A percentile compares a stretch with the other conserved stretches of the same genome.
phyloP scores from a whole-genome alignment of 2,888 invertebrate genomes.

The Noctua janthina region DNA sequence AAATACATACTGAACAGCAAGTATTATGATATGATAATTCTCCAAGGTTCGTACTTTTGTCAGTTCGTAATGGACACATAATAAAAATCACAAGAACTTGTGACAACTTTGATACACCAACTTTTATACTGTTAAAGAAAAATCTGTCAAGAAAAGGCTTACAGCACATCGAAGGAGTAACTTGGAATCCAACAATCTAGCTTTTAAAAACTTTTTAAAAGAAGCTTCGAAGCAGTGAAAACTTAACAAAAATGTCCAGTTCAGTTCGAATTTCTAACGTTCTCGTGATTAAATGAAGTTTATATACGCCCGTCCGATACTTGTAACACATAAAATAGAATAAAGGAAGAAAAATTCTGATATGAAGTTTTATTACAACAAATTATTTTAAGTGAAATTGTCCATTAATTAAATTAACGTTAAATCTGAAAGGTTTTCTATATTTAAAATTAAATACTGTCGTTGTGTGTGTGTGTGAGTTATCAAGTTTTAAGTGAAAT shows the following conservation, averaged over 20 bases:
- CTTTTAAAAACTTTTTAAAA: slow-evolving; percentile 48
- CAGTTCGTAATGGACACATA: neutral
- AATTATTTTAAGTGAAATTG: neutral
- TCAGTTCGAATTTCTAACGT: slow-evolving; percentile 27
- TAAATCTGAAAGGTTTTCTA: neutral
- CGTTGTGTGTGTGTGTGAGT: no score
- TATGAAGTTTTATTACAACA: neutral
- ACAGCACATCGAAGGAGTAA: slow-evolving; percentile 32
- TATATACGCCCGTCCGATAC: neutral
- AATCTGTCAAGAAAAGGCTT: slow-evolving; percentile 35
- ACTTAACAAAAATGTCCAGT: slow-evolving; percentile 56
- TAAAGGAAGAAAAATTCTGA: neutral
- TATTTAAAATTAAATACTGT: neutral
- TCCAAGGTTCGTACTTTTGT: neutral
- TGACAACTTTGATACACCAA: neutral
- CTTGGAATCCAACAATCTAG: slow-evolving; percentile 37
- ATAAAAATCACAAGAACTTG: slow-evolving; percentile 26
- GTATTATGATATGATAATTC: neutral
- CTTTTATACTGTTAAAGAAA: slow-evolving; percentile 36
- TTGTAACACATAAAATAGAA: neutral
- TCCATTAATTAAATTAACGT: neutral
- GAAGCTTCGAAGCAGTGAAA: slow-evolving; percentile 33
- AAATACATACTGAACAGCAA: neutral
- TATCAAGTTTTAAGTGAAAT: no score
- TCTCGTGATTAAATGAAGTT: slow-evolving; percentile 44